phyloP scores from a whole-genome alignment of 2,113 vertebrate genomes.

The Apteryx owenii region DNA sequence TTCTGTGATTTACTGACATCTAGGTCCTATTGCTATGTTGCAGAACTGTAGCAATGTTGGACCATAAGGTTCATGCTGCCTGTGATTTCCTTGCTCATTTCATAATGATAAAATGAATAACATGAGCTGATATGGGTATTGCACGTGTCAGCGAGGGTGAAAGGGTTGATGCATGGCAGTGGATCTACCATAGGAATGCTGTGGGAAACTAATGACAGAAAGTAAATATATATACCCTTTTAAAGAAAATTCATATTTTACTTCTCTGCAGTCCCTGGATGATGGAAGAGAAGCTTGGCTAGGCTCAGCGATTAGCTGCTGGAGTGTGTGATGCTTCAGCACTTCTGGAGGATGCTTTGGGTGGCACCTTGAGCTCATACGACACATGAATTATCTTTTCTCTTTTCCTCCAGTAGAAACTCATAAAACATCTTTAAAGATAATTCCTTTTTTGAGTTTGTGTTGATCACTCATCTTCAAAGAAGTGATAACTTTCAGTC shows the following conservation, averaged over 20 bases:
- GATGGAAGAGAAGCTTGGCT: background rate
- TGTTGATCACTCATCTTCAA: conserved; percentile 38
- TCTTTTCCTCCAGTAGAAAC: background rate
- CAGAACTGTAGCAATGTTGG: background rate
- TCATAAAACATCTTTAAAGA: background rate
- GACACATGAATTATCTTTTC: background rate
- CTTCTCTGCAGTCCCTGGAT: background rate
- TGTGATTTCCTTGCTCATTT: background rate
- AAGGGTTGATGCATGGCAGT: background rate
- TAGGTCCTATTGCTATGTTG: accelerated
- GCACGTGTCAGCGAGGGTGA: background rate
- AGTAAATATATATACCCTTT: background rate
- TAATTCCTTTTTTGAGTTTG: background rate
- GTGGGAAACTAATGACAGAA: background rate
- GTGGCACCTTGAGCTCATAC: background rate
- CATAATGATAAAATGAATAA: background rate
- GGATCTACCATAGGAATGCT: background rate
- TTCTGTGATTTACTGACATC: background rate
- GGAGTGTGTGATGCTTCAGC: accelerated
- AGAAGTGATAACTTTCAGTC: conserved; percentile 44
- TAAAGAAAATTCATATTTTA: background rate
- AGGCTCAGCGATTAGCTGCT: background rate
- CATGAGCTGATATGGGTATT: background rate
- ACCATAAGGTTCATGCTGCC: background rate
- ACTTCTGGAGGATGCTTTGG: background rate